Evolutionary conservation across 2,888 invertebrate genomes (phyloP).

Genomic region (Pelosia muscerda): DNA sequence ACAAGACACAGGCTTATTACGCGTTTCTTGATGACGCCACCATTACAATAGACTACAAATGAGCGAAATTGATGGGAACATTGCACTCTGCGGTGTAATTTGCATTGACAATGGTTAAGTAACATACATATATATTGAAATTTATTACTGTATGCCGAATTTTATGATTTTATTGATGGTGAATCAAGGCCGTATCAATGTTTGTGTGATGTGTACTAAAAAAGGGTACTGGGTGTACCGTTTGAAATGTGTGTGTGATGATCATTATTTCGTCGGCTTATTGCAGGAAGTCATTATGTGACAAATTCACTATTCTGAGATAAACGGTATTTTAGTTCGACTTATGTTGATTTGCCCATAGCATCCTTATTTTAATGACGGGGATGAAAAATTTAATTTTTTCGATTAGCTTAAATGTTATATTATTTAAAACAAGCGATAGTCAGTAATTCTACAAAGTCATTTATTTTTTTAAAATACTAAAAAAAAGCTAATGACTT

Average conservation of each 20-base stretch:
- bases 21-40: constrained; percentile 32
- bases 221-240: constrained; percentile 39
- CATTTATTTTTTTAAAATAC: too few species aligned
- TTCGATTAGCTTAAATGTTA: too few species aligned
- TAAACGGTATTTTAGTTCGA: too few species aligned
- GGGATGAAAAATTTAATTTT: too few species aligned
- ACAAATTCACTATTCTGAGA: too few species aligned
- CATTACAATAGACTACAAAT: constrained; percentile 40
- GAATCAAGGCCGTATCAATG: constrained; percentile 54
- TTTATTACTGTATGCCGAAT: constrained; percentile 63
- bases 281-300: too few species aligned
- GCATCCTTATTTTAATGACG: too few species aligned
- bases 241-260: constrained; percentile 37
- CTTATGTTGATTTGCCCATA: too few species aligned
- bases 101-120: constrained; percentile 61
- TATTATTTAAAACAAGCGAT: too few species aligned
- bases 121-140: constrained; percentile 61
- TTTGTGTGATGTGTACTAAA: constrained; percentile 33
- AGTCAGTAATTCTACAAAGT: too few species aligned
- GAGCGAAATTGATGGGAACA: constrained; percentile 50
- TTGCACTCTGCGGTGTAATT: constrained; percentile 60
- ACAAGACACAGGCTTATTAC: constrained; percentile 29
- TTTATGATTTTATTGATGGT: constrained; percentile 51
- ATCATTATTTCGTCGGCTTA: not conserved
- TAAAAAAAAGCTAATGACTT: too few species aligned